These are phyloP conservation scores for Dinocampus coccinellae DNA, from an alignment of 2,888 invertebrate species.

Conservation along the genomic window DNA sequence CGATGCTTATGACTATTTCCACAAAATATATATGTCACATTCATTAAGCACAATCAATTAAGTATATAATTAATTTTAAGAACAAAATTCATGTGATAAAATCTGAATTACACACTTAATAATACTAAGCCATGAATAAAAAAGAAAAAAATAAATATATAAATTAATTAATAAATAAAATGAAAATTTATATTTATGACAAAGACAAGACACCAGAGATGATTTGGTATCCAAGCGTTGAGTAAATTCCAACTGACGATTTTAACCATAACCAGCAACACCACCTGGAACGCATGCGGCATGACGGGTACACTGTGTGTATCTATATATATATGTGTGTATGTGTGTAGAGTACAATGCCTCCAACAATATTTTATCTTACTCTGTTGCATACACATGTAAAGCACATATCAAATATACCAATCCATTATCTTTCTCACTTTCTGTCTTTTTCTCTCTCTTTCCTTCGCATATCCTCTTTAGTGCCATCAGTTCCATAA, in stretches of 20 bases:
- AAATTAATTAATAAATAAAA: not conserved
- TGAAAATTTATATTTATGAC: not conserved
- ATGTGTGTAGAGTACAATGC: slow-evolving; percentile 56
- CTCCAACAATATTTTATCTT: slow-evolving; percentile 45
- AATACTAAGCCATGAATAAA: no score
- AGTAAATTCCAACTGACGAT: slow-evolving; percentile 49
- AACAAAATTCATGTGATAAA: no score
- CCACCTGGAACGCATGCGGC: slow-evolving; percentile 56
- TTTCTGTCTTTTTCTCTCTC: slow-evolving; percentile 34
- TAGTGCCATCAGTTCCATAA: not conserved
- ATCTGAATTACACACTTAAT: no score
- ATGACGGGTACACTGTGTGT: slow-evolving; percentile 47
- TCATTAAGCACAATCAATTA: not conserved
- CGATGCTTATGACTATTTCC: not conserved
- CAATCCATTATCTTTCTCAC: slow-evolving; percentile 35
- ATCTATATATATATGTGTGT: no score
- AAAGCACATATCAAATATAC: slow-evolving; percentile 34
- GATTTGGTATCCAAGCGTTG: slow-evolving; percentile 20
- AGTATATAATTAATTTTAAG: no score
- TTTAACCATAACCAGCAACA: slow-evolving; percentile 46
- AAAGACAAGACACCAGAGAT: not conserved
- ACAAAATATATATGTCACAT: not conserved
- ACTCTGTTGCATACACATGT: slow-evolving; percentile 5
- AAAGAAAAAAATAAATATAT: no score
- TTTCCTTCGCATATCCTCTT: not conserved